Conservation (phyloP, 2,113 vertebrate species). For the Syngnathoides biaculeatus region DNA sequence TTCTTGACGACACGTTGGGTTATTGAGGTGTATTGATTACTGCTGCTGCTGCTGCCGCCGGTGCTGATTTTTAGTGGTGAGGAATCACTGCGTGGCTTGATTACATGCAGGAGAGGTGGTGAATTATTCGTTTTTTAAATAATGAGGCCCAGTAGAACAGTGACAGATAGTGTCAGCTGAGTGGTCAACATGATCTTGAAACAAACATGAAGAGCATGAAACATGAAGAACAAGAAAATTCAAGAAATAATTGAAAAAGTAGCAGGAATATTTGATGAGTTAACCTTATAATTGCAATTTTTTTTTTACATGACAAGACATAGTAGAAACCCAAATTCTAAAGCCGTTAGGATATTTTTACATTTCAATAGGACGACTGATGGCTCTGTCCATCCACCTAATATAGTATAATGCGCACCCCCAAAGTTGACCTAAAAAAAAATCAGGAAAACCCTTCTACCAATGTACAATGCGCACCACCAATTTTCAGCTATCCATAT, state of each 20-base stretch:
- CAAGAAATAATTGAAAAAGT: not conserved
- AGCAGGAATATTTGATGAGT: no score
- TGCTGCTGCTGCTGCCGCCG: not conserved
- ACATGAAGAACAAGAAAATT: not conserved
- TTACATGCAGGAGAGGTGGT: not conserved
- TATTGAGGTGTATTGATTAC: not conserved
- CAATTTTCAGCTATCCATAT: no score
- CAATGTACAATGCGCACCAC: no score
- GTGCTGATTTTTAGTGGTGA: not conserved
- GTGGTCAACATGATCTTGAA: no score
- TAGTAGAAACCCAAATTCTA: not conserved
- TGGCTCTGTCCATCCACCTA: no score
- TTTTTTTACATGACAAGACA: not conserved
- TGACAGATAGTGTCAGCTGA: not conserved
- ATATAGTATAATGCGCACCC: no score
- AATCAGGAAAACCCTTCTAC: no score
- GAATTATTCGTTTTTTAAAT: not conserved
- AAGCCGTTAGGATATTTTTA: no score
- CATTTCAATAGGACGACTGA: no score
- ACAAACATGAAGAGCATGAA: no score
- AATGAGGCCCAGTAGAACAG: not conserved
- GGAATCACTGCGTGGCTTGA: not conserved
- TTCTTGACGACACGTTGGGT: not conserved
- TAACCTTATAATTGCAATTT: not conserved
- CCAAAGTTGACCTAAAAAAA: no score